A percentile compares a stretch with the other conserved stretches of the same genome.
Evolutionary conservation across 2,797 vertebrate genomes (phyloP).

Genomic region (Pipistrellus pygmaeus): DNA sequence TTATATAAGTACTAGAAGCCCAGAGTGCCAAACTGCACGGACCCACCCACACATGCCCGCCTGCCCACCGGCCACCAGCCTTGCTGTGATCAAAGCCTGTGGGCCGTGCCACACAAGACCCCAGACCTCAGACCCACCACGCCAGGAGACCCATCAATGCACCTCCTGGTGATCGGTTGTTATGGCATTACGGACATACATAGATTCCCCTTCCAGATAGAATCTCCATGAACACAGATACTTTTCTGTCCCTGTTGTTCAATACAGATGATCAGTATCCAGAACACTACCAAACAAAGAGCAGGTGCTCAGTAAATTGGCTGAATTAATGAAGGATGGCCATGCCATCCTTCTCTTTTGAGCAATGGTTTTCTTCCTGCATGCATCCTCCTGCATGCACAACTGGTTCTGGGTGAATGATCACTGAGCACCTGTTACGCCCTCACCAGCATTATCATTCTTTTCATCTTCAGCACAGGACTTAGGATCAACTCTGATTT

Average conservation of each 20-base stretch:
- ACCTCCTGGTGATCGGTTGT: too few relatives aligned
- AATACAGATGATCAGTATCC: not conserved
- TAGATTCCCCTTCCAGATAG: not conserved
- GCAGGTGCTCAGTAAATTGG: not conserved
- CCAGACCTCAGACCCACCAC: too few relatives aligned
- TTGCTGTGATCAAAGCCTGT: too few relatives aligned
- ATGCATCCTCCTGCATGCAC: not conserved
- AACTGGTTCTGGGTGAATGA: not conserved
- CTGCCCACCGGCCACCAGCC: too few relatives aligned
- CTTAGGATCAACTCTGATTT: not conserved
- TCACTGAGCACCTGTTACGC: fast-evolving
- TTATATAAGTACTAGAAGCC: not conserved
- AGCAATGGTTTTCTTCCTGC: fast-evolving
- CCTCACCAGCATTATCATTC: not conserved
- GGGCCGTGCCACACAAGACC: too few relatives aligned
- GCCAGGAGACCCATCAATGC: too few relatives aligned
- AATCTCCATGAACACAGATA: not conserved
- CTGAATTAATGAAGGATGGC: not conserved
- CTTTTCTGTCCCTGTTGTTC: not conserved
- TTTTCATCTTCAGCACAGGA: not conserved
- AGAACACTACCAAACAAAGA: not conserved
- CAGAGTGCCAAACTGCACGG: too few relatives aligned
- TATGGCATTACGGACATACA: too few relatives aligned
- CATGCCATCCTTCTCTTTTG: too few relatives aligned
- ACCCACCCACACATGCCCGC: too few relatives aligned